Base-by-base conservation (phyloP, 2,113 vertebrate species). In the Rafetus swinhoei region DNA sequence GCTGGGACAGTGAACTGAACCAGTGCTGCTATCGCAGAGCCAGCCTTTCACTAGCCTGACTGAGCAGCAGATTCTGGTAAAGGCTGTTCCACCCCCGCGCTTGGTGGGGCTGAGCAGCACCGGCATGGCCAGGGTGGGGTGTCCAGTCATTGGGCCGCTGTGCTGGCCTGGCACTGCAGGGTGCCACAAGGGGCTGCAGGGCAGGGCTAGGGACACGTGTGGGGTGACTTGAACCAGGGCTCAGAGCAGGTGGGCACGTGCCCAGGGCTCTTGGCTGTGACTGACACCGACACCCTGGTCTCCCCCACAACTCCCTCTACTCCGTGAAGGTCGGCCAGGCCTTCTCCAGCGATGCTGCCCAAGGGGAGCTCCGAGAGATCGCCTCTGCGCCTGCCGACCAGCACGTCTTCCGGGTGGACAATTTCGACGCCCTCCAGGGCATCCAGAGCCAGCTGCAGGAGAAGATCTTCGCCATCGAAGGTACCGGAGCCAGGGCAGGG, bases 401-500 rank as follows among this genome's bases (percentile, higher is more conserved):
- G 0, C 87, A 98, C 0, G 91, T 99, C 77, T 99, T 99, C 89
- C 87, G 2, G 60, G 98, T 99, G 53, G 24, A 92, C 10, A 97
- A 92, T 94, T 99, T 99, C 18, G 25, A 88, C 0, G 98, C 98
- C 3, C 97, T 99, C 45, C 95, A 96, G 2, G 87, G 62, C 93
- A 99, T 99, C 95, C 98, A 93, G 60, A 29, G 97, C 2, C 98
- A 93, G 79, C 96, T 99, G 65, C 96, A 98, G 95, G 97, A 98
- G 7, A 98, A 98, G 91, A 99, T 99, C 90, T 99, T 99, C 25
- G 96, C 98, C 11, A 99, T 99, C 10, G 98, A 99, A 96, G 99
- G 99, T 99, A 92, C 9, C 0, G 7, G 19, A 6, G 4, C 7
- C 1, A 3, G 2, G 1, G 3, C 6, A n/a, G 50, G 3, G 0